Base-by-base conservation (phyloP, 2,888 invertebrate species). In the Esperia sulphurella region DNA sequence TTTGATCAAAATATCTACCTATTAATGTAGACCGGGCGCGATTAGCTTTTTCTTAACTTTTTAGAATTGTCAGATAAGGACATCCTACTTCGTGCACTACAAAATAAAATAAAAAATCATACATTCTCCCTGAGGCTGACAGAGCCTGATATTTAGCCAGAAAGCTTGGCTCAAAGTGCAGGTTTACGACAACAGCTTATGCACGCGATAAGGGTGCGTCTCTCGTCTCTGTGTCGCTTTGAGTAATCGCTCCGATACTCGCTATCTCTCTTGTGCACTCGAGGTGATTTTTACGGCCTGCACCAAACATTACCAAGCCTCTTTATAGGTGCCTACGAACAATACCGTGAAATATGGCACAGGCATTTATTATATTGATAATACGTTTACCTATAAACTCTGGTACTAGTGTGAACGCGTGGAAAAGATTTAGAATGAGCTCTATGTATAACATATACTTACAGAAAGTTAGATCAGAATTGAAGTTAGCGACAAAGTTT, bases 211-310 rank as follows among this genome's bases (percentile, higher is more conserved):
- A 76, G 67, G 63, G 58, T 68, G 63, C 63, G 68, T 74, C 76
- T 75, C 71, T 71, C 64, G 70, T 69, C 61, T 5, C 65, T 57
- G 65, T 70, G 77, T 74, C 74, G 56, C 63, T 54, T 55, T 79
- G 83, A 83, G 68, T 82, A 82, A 83, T 83, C 74, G 73, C 52
- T 54, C 52, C 59, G 84, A 83, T 84, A 83, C 60, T 61, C 60
- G 65, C 60, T 81, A 82, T 85, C 83, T 77, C 57, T 53, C 60
- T 63, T 63, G 63, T 67, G 68, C 71, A 69, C 63, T 67, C 61
- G 57, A 68, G 60, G 71, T 68, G 68, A 72, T 82, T 84, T 80
- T 83, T 81, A 81, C 70, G 52, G 57, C 59, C n/a, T 40, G 30
- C 53, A 46, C 50, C 49, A 41, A 50, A 53, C 54, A 53, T 54